These are phyloP conservation scores for Mactromeris polynyma DNA, from an alignment of 2,888 invertebrate species.

Conservation along the genomic window DNA sequence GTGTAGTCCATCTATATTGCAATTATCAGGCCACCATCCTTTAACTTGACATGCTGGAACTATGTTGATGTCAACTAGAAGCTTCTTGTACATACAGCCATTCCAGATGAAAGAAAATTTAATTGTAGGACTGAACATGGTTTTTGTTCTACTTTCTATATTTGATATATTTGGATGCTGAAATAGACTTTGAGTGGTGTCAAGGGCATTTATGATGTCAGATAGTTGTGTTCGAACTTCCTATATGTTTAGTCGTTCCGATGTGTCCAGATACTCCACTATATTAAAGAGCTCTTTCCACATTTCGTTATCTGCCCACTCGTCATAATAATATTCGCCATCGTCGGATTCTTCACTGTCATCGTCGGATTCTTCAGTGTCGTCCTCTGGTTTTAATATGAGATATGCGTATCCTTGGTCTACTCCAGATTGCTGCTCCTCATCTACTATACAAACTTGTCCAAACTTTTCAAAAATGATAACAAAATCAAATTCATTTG, in stretches of 20 bases:
- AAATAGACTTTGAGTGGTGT: slow-evolving; percentile 10
- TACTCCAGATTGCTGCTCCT: background rate
- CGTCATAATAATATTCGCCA: too few species aligned
- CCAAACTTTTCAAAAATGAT: slow-evolving; percentile 18
- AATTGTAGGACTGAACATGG: slow-evolving; percentile 12
- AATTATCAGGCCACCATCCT: slow-evolving; percentile 30
- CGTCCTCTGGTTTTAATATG: slow-evolving; percentile 13
- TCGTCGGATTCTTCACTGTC: too few species aligned
- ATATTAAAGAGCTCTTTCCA: background rate
- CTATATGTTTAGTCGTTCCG: too few species aligned
- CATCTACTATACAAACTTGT: slow-evolving; percentile 25
- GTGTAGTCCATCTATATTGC: slow-evolving; percentile 16
- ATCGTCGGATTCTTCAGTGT: too few species aligned
- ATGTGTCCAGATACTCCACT: slow-evolving; percentile 16
- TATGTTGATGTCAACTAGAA: slow-evolving; percentile 34
- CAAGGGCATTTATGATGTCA: slow-evolving; percentile 11
- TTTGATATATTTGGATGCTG: slow-evolving; percentile 26
- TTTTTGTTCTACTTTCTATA: slow-evolving; percentile 9
- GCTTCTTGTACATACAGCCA: slow-evolving; percentile 27
- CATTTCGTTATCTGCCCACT: too few species aligned
- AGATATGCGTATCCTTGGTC: slow-evolving; percentile 32
- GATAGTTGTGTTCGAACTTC: background rate
- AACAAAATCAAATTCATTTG: slow-evolving; percentile 49
- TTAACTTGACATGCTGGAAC: slow-evolving; percentile 36
- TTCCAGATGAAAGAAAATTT: slow-evolving; percentile 7